Evolutionary conservation across 2,113 vertebrate species (phyloP).

Genomic region (Salvelinus sp.): DNA sequence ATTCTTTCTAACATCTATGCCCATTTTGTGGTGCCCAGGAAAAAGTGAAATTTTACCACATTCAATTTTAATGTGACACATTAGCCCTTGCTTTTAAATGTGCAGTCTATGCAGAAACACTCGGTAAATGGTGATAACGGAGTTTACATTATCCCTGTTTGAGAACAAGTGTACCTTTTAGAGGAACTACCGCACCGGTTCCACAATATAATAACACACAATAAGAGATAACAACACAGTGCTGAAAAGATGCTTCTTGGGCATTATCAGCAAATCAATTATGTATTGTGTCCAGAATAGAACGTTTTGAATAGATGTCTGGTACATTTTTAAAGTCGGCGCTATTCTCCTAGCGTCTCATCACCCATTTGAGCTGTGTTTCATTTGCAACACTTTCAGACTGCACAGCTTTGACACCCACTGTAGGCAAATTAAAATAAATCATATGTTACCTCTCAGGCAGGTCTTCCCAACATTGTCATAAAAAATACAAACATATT

Average conservation of each 20-base stretch:
- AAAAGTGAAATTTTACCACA: background rate
- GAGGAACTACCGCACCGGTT: background rate
- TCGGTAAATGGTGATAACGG: background rate
- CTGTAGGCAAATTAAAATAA: background rate
- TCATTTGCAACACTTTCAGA: background rate
- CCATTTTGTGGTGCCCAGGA: background rate
- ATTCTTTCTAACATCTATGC: background rate
- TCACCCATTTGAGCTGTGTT: background rate
- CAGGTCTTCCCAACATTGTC: background rate
- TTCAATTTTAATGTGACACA: background rate
- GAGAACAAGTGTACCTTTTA: background rate
- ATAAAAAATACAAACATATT: background rate
- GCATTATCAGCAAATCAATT: background rate
- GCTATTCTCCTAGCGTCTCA: background rate
- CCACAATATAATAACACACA: background rate
- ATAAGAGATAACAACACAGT: background rate
- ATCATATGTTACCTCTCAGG: background rate
- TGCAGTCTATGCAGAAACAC: background rate
- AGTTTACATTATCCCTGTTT: too few species aligned
- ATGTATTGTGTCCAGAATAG: background rate
- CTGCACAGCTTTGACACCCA: background rate
- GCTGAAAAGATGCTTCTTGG: background rate
- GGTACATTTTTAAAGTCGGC: background rate
- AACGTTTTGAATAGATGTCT: background rate
- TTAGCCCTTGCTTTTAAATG: background rate